These are phyloP conservation scores for Leptothorax acervorum DNA, from an alignment of 2,888 invertebrate genomes.

Conservation along the genomic window DNA sequence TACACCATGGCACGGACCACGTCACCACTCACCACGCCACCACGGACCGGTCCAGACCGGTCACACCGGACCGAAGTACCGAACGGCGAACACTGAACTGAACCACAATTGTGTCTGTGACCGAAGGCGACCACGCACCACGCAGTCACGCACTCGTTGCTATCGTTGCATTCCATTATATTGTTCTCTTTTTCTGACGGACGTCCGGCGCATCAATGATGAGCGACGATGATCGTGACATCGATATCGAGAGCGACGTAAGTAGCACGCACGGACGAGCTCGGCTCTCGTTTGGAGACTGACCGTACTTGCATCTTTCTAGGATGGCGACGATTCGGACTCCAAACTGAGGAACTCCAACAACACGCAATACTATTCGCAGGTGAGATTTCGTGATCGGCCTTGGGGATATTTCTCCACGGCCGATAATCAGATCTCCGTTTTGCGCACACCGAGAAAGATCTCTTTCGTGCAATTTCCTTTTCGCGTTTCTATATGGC, in stretches of 20 bases:
- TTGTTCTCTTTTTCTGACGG: background rate
- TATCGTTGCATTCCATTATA: too few species aligned
- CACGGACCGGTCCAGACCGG: too few species aligned
- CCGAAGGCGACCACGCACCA: too few species aligned
- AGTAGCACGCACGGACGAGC: constrained; percentile 84
- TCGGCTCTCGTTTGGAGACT: background rate
- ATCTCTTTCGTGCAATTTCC: background rate
- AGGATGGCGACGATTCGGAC: constrained; percentile 94
- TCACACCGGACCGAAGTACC: too few species aligned
- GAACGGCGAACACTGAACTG: too few species aligned
- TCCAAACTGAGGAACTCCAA: constrained; percentile 89
- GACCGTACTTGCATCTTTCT: constrained; percentile 12
- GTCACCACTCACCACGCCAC: too few species aligned
- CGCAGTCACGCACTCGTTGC: background rate
- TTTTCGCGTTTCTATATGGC: background rate
- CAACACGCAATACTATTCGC: constrained; percentile 91
- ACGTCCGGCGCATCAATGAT: constrained; percentile 85
- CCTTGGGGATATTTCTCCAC: background rate
- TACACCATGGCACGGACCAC: too few species aligned
- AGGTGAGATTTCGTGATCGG: constrained; percentile 86
- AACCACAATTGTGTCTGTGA: too few species aligned
- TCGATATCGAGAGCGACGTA: constrained; percentile 98
- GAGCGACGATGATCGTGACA: constrained; percentile 98
- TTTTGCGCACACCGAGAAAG: background rate
- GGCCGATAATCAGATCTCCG: background rate